Conservation (phyloP, 2,888 invertebrate genomes). For the Phengaris arion region DNA sequence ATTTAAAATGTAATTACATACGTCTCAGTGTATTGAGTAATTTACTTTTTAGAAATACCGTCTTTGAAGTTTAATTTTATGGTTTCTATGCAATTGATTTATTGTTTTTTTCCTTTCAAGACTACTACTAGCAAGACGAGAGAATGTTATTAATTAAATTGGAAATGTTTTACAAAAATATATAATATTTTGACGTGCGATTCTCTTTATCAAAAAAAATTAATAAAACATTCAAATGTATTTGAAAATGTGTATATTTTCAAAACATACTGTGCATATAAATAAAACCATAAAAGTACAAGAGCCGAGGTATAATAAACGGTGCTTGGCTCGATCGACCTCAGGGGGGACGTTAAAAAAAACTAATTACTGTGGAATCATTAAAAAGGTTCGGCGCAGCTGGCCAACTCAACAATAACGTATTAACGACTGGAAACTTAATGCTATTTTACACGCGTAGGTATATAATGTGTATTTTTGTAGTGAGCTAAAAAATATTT, state of each 20-base stretch:
- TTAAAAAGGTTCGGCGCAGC: conserved; percentile 51
- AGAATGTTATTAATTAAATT: too few relatives aligned
- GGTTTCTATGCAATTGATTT: too few relatives aligned
- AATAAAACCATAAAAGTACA: conserved; percentile 45
- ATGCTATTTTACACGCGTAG: conserved; percentile 32
- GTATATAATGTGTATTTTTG: conserved; percentile 15
- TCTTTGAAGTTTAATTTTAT: too few relatives aligned
- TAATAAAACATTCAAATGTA: conserved; percentile 11
- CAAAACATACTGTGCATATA: conserved; percentile 42
- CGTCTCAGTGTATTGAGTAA: too few relatives aligned
- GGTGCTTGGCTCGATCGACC: conserved; percentile 49
- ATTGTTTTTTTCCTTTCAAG: too few relatives aligned
- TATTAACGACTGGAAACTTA: conserved; percentile 33
- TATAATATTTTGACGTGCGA: neutral
- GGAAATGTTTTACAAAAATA: too few relatives aligned
- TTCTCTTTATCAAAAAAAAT: neutral
- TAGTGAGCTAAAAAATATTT: neutral
- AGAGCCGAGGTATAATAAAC: conserved; percentile 44
- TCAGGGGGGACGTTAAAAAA: conserved; percentile 56
- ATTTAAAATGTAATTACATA: neutral
- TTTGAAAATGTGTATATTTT: conserved; percentile 1
- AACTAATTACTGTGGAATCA: conserved; percentile 57
- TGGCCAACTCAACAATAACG: conserved; percentile 32
- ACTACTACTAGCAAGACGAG: too few relatives aligned
- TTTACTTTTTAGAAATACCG: too few relatives aligned